Conservation (phyloP, 2,888 invertebrate species). For the Trissolcus japonicus region DNA sequence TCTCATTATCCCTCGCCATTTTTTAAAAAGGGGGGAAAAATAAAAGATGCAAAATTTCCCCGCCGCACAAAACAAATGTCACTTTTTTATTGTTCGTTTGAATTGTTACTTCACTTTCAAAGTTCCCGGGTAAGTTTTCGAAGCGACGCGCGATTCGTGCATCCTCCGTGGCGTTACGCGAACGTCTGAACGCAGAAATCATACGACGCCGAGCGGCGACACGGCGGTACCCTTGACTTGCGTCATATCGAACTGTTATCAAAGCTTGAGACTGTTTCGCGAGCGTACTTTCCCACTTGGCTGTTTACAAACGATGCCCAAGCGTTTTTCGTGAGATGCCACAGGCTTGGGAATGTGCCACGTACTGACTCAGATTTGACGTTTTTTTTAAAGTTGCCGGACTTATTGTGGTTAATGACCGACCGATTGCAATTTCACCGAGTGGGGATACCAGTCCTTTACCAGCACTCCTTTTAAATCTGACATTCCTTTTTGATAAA, state of each 20-base stretch:
- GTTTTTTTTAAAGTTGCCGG: constrained; percentile 10
- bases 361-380: constrained; percentile 10
- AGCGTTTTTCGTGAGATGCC: not conserved
- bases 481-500: too few species aligned
- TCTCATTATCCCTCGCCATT: constrained; percentile 28
- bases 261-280: constrained; percentile 24
- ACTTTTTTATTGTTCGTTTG: not conserved
- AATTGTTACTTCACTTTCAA: not conserved
- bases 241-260: constrained; percentile 50
- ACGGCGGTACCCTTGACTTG: constrained; percentile 45
- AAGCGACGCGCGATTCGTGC: not conserved
- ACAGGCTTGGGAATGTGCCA: constrained; percentile 1
- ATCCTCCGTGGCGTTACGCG: not conserved
- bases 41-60: not conserved
- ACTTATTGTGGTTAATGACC: constrained; percentile 30
- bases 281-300: constrained; percentile 44
- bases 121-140: not conserved
- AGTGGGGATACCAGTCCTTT: not conserved
- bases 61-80: not conserved
- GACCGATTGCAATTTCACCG: constrained; percentile 4
- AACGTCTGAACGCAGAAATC: not conserved
- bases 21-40: not conserved
- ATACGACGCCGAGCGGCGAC: constrained; percentile 5
- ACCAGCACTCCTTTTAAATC: too few species aligned
- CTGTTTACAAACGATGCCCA: constrained; percentile 1